phyloP scores from a whole-genome alignment of 1,140 invertebrate genomes.

The Andricus grossulariae region DNA sequence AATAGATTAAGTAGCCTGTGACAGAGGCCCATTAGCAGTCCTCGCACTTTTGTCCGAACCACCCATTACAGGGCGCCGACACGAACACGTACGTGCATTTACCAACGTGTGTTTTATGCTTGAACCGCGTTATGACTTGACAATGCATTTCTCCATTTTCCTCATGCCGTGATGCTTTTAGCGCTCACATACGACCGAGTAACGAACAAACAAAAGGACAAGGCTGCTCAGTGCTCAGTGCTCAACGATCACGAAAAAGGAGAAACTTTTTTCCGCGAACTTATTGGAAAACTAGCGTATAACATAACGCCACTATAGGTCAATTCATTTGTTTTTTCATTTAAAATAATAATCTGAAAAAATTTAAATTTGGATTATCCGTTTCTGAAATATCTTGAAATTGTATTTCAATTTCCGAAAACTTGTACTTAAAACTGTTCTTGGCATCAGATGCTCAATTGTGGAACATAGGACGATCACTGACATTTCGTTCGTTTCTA shows the following conservation, averaged over 20 bases:
- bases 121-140: constrained; percentile 30
- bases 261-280: background rate
- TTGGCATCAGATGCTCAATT: too few species aligned
- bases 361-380: too few species aligned
- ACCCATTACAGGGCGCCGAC: constrained; percentile 11
- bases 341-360: too few species aligned
- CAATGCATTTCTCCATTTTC: constrained; percentile 17
- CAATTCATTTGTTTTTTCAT: too few species aligned
- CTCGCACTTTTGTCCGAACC: constrained; percentile 25
- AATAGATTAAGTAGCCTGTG: constrained; percentile 14
- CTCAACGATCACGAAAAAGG: background rate
- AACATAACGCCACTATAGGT: too few species aligned
- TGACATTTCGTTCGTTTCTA: too few species aligned
- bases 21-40: constrained; percentile 15
- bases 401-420: too few species aligned
- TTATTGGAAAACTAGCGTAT: too few species aligned
- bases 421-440: too few species aligned
- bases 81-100: constrained; percentile 16
- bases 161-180: constrained; percentile 5
- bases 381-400: too few species aligned
- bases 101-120: constrained; percentile 23
- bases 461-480: too few species aligned
- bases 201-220: background rate
- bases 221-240: background rate
- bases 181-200: background rate